Percentiles rank a stretch among this genome's conserved stretches.
Evolutionary conservation across 1,140 invertebrate genomes (phyloP).

Genomic region (Sitobion miscanthi): DNA sequence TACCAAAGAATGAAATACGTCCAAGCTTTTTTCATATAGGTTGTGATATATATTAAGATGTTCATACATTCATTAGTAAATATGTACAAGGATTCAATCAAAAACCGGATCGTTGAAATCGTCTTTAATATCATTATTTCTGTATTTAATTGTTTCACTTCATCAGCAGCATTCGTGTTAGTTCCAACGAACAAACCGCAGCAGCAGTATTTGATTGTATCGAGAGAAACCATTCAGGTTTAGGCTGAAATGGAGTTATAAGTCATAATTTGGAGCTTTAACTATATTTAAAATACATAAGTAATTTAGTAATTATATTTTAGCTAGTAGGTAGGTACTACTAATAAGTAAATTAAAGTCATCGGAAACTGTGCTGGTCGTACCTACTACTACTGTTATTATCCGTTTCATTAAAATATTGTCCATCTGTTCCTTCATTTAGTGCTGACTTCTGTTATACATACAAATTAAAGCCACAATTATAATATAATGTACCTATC

Average conservation of each 20-base stretch:
- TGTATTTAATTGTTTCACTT: not conserved
- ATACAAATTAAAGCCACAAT: not conserved
- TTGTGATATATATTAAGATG: not conserved
- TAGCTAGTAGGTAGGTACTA: not conserved
- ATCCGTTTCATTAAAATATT: not conserved
- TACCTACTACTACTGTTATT: not conserved
- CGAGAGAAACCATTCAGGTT: not conserved
- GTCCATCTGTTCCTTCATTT: not conserved
- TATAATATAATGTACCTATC: not conserved
- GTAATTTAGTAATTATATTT: too few relatives aligned
- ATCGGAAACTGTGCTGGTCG: not conserved
- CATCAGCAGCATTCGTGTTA: not conserved
- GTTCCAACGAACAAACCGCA: not conserved
- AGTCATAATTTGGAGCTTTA: not conserved
- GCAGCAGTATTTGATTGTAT: not conserved
- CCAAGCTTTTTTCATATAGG: not conserved
- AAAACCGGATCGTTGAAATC: not conserved
- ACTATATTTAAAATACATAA: not conserved
- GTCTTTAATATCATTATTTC: not conserved
- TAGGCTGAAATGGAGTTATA: not conserved
- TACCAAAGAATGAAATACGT: conserved; percentile 44
- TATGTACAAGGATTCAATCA: conserved; percentile 23
- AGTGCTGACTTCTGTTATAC: not conserved
- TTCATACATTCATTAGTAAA: conserved; percentile 38
- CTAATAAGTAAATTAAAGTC: not conserved